These are phyloP conservation scores for Lithodes maja DNA, from an alignment of 2,888 invertebrate species.

Conservation along the genomic window DNA sequence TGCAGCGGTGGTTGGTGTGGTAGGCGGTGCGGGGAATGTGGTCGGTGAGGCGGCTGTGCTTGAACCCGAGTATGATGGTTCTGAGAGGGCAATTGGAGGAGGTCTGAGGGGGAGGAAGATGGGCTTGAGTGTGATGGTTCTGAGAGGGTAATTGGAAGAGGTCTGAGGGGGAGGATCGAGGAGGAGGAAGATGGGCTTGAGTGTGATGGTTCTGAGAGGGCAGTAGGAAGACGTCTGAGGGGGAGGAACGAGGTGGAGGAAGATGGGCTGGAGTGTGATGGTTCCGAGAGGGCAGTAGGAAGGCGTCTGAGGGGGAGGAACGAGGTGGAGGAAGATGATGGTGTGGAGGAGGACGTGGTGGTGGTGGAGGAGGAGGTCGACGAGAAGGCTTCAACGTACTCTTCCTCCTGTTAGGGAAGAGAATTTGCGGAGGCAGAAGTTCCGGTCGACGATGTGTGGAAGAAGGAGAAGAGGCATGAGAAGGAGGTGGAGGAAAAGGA, in stretches of 20 bases:
- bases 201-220: background rate
- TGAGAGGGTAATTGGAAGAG: background rate
- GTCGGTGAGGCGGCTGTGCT: background rate
- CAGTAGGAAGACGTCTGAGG: background rate
- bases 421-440: constrained; percentile 48
- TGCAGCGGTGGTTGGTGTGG: background rate
- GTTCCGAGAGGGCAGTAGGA: background rate
- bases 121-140: background rate
- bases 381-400: background rate
- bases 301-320: background rate
- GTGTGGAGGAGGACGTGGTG: background rate
- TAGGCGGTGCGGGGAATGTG: background rate
- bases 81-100: background rate
- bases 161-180: background rate
- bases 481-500: background rate
- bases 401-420: constrained; percentile 2
- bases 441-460: constrained; percentile 33
- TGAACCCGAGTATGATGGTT: constrained; percentile 1
- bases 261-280: background rate
- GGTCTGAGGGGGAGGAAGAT: background rate
- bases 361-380: constrained; percentile 12
- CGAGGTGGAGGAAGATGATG: constrained; percentile 4
- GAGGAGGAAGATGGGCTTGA: background rate
- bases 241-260: background rate
- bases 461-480: constrained; percentile 1